Base-by-base conservation (phyloP, 2,113 vertebrate genomes). In the Hylia prasina region DNA sequence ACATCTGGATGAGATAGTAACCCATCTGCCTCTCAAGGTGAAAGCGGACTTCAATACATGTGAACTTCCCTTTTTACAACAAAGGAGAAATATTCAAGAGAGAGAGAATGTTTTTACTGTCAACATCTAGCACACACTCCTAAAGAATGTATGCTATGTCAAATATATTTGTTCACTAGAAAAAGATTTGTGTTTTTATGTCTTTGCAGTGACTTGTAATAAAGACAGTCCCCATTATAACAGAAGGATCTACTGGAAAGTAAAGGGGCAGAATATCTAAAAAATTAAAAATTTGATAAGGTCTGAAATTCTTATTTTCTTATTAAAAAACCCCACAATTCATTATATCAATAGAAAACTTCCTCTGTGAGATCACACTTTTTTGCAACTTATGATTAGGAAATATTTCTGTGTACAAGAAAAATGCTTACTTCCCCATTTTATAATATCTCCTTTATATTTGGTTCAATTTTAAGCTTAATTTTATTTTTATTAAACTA, bases 1-100 rank as follows among this genome's bases (percentile, higher is more conserved):
- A 99, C 98, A 99, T 99, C 98, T 99, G 99, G 98, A 99, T 99
- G 93, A 99, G 98, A 96, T 99, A 99, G 97, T 99, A 99, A 44
- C 99, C 99, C 99, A 99, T 99, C 96, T 99, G 99, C 44, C 99
- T 98, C 96, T 99, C 99, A 68, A 99, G 98, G 96, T 99, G 99
- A 96, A 99, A 99, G 47, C 99, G 98, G 40, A 99, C 99, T 98
- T 99, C 99, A 24, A 99, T 99, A 48, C 99, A 99, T 0, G 99
- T 99, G 88, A 99, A 99, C 96, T 99, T 99, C 79, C 99, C 99
- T 99, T 97, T 35, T 77, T 9, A 60, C 27, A 85, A 58, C 51
- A 64, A 76, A 85, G 94, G 93, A 83, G 93, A 96, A 95, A 91
- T 42, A 77, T 33, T 86, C 19, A 69, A 45, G n/a, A 42, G 37